Percentiles rank a stretch among this genome's conserved stretches.
Conservation (phyloP, 2,113 vertebrate genomes). For the Indicator maculatus region DNA sequence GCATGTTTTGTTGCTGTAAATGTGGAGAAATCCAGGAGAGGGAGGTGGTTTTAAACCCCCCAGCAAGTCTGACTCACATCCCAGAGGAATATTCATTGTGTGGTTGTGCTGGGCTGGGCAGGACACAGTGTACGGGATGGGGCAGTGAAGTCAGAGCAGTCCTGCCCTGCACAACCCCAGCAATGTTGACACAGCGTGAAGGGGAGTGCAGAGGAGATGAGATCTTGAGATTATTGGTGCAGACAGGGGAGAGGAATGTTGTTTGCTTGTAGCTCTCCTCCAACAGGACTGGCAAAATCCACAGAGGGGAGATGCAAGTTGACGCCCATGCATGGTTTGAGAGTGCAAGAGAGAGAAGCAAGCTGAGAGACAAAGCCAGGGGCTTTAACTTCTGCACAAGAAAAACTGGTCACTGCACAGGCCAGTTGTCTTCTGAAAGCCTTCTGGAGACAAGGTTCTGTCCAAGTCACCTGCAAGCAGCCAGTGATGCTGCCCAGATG, state of each 20-base stretch:
- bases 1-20: not conserved
- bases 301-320: not conserved
- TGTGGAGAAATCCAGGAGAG: not conserved
- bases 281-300: conserved; percentile 28
- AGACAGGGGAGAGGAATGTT: conserved; percentile 46
- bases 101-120: not conserved
- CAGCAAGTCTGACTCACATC: not conserved
- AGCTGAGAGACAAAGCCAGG: not conserved
- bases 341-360: conserved; percentile 21
- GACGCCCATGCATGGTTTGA: not conserved
- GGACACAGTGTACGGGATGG: not conserved
- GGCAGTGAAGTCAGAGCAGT: not conserved
- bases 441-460: conserved; percentile 1
- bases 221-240: conserved; percentile 32
- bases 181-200: not conserved
- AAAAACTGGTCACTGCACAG: not conserved
- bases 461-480: conserved; percentile 1
- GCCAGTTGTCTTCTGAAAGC: not conserved
- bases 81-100: not conserved
- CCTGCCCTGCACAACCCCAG: not conserved
- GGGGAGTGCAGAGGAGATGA: not conserved
- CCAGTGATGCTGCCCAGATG: not conserved
- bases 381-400: not conserved
- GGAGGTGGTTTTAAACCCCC: not conserved
- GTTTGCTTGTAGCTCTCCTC: conserved; percentile 49